Evolutionary conservation across 1,140 invertebrate species (phyloP).

Genomic region (Saxidomus purpurata): DNA sequence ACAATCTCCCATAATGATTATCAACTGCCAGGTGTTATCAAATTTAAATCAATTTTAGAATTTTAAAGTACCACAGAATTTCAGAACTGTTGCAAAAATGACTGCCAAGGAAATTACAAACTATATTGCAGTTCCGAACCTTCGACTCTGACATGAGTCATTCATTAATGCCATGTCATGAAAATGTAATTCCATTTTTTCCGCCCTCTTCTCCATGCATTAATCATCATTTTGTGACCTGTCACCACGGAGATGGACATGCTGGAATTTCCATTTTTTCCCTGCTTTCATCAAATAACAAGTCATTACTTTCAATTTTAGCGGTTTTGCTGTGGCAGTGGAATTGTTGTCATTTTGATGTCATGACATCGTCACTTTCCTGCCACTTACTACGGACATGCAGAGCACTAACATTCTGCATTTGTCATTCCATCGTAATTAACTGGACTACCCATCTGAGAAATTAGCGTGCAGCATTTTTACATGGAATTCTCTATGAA

Average conservation of each 20-base stretch:
- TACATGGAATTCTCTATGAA: not conserved
- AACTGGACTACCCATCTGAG: slow-evolving; percentile 3
- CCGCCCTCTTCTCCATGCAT: not conserved
- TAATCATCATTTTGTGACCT: not conserved
- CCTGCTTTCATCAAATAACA: not conserved
- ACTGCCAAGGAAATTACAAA: no score
- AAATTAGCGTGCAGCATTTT: not conserved
- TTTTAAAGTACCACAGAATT: no score
- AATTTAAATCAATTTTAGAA: no score
- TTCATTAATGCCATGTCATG: slow-evolving; percentile 1
- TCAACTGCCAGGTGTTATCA: no score
- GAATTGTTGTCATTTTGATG: not conserved
- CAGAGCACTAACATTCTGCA: no score
- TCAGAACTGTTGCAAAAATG: no score
- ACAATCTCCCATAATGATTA: no score
- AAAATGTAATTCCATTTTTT: slow-evolving; percentile 15
- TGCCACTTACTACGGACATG: not conserved
- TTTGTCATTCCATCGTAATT: not conserved
- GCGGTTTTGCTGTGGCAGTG: not conserved
- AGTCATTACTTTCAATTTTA: slow-evolving; percentile 8
- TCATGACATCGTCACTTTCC: not conserved
- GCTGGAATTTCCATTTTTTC: not conserved
- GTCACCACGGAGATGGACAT: not conserved
- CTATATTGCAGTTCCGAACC: no score
- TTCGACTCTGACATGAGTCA: not conserved